These are phyloP conservation scores for Ectemnius lituratus DNA, from an alignment of 2,888 invertebrate genomes.

Conservation along the genomic window DNA sequence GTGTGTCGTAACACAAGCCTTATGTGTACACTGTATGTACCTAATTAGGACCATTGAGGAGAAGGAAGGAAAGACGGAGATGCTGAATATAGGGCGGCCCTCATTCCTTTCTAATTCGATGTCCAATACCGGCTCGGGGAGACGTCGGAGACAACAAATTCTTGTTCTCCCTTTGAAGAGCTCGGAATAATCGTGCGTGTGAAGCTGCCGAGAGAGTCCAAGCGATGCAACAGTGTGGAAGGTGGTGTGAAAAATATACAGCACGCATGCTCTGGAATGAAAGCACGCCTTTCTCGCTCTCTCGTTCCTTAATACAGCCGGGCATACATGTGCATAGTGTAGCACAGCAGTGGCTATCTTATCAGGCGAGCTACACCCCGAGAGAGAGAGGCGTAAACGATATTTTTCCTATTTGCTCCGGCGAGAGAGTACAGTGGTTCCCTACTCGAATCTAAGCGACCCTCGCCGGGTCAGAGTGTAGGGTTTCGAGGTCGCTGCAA, in stretches of 20 bases:
- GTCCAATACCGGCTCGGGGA: slow-evolving; percentile 21
- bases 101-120: slow-evolving; percentile 46
- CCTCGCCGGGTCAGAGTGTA: slow-evolving; percentile 39
- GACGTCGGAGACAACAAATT: background rate
- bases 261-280: slow-evolving; percentile 33
- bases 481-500: slow-evolving; percentile 44
- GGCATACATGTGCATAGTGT: slow-evolving; percentile 3
- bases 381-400: slow-evolving; percentile 63
- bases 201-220: no score
- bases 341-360: slow-evolving; percentile 60
- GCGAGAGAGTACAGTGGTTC: slow-evolving; percentile 45
- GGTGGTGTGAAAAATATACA: slow-evolving; percentile 26
- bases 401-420: slow-evolving; percentile 57
- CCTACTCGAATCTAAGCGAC: slow-evolving; percentile 27
- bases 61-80: slow-evolving; percentile 47
- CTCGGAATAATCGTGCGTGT: slow-evolving; percentile 14
- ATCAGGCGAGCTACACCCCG: slow-evolving; percentile 62
- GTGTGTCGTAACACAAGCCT: slow-evolving; percentile 57
- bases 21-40: slow-evolving; percentile 53
- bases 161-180: slow-evolving; percentile 6
- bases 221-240: slow-evolving; percentile 12
- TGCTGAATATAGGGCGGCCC: slow-evolving; percentile 48
- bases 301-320: slow-evolving; percentile 41
- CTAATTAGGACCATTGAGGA: slow-evolving; percentile 63
- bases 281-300: slow-evolving; percentile 39